Evolutionary conservation across 2,888 invertebrate species (phyloP).

Genomic region (Listrodromus nycthemerus): DNA sequence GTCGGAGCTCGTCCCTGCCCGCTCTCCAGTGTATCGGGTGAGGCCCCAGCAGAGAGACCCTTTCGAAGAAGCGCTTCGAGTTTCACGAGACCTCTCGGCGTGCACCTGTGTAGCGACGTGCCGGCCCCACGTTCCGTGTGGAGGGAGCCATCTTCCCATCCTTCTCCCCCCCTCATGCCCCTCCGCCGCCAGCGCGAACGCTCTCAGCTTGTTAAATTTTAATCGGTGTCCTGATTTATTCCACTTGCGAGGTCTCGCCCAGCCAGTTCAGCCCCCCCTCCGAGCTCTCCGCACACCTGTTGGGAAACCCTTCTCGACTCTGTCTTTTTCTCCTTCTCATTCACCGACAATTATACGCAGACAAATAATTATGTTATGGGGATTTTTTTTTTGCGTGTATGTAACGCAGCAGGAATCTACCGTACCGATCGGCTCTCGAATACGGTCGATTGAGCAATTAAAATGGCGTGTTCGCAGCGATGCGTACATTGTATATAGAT

Average conservation of each 20-base stretch:
- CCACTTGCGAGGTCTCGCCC: constrained; percentile 43
- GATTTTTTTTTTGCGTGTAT: no score
- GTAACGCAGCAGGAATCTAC: no score
- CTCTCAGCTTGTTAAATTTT: constrained; percentile 75
- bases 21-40: constrained; percentile 10
- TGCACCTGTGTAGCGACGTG: constrained; percentile 17
- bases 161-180: background rate
- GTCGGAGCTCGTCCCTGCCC: constrained; percentile 1
- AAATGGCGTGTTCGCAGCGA: background rate
- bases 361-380: background rate
- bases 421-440: no score
- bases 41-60: constrained; percentile 31
- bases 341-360: background rate
- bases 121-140: constrained; percentile 45
- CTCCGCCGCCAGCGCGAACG: constrained; percentile 31
- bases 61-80: constrained; percentile 50
- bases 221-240: constrained; percentile 76
- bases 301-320: background rate
- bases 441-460: no score
- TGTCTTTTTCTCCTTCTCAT: background rate
- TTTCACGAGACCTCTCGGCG: constrained; percentile 48
- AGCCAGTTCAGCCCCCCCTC: background rate
- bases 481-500: background rate
- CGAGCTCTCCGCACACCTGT: background rate
- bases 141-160: background rate